Base-by-base conservation (phyloP, 2,888 invertebrate genomes). In the Ganaspis brasiliensis region DNA sequence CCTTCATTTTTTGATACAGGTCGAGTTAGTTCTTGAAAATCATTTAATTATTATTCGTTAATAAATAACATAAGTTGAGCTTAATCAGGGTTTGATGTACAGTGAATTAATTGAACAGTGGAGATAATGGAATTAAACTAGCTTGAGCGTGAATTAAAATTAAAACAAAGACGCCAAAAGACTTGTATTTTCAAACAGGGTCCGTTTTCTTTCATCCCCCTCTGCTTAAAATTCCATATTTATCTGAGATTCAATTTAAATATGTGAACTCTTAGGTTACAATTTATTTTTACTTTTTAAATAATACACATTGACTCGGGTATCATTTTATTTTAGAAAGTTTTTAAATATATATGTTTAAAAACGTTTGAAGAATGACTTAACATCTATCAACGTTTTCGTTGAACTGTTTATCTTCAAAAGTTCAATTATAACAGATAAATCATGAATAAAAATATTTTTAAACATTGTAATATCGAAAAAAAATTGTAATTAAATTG, bases 141-240 rank as follows among this genome's bases (percentile, higher is more conserved):
- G 9, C 5, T 26, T 67, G 24, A n/a, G 12, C 21, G 24, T 45
- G 14, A 67, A 45, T 67, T 14, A 26, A 26, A 67, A 45, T 24
- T 67, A n/a, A 45, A 21, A 21, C n/a, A 9, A n/a, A 45, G 67
- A 67, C 45, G 67, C 67, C 21, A 49, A 26, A 9, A 37, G 67
- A 45, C 45, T 63, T 40, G 24, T 67, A 45, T 67, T 67, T 67
- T 67, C 45, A 67, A 67, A 67, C 45, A 26, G 16, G 59, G 45
- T 45, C 10, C 16, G 67, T 45, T 67, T 67, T 24, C 45, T 67
- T 45, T 67, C 67, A 10, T 8, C 67, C 67, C 67, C 67, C 45
- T 67, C 67, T 35, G 9, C 26, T 21, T 4, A 14, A 4, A 24
- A 45, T 67, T 67, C 19, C 45, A 52, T 45, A n/a, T 10, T 26